Evolutionary conservation across 1,140 invertebrate genomes (phyloP).

Genomic region (Steinernema khuongi): DNA sequence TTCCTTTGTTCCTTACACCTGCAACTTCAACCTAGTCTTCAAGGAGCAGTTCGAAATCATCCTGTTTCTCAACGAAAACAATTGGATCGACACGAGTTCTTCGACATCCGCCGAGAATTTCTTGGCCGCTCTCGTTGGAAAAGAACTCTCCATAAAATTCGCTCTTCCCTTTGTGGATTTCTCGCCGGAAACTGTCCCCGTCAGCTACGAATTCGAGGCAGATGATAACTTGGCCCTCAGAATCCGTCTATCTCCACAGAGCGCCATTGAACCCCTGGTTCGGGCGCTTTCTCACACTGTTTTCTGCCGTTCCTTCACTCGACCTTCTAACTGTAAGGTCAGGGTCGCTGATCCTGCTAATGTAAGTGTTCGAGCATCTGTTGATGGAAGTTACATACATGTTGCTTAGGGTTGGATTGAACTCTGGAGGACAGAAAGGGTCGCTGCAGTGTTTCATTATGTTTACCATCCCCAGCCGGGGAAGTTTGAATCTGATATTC

Average conservation of each 20-base stretch:
- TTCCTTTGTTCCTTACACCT: slow-evolving; percentile 92
- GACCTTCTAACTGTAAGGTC: slow-evolving; percentile 22
- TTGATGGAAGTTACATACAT: neutral
- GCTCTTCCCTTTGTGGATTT: slow-evolving; percentile 52
- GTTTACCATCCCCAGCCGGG: slow-evolving; percentile 42
- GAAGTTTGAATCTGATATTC: slow-evolving; percentile 43
- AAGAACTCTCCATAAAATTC: slow-evolving; percentile 46
- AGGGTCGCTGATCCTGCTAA: neutral
- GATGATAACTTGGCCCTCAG: slow-evolving; percentile 44
- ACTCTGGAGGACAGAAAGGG: slow-evolving; percentile 48
- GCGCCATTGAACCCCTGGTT: slow-evolving; percentile 40
- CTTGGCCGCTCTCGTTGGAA: slow-evolving; percentile 49
- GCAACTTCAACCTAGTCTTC: slow-evolving; percentile 80
- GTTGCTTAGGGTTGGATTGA: slow-evolving; percentile 43
- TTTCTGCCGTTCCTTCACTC: slow-evolving; percentile 8
- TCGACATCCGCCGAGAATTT: slow-evolving; percentile 46
- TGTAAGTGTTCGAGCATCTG: neutral
- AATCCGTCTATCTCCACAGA: slow-evolving; percentile 43
- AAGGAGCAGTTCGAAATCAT: slow-evolving; percentile 89
- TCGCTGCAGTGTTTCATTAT: slow-evolving; percentile 45
- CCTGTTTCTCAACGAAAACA: slow-evolving; percentile 88
- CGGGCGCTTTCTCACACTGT: slow-evolving; percentile 25
- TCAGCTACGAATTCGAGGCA: slow-evolving; percentile 45
- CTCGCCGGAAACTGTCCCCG: slow-evolving; percentile 37
- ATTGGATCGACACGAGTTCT: slow-evolving; percentile 80